Evolutionary conservation across 2,888 invertebrate genomes (phyloP).

Genomic region (Catocala nupta): DNA sequence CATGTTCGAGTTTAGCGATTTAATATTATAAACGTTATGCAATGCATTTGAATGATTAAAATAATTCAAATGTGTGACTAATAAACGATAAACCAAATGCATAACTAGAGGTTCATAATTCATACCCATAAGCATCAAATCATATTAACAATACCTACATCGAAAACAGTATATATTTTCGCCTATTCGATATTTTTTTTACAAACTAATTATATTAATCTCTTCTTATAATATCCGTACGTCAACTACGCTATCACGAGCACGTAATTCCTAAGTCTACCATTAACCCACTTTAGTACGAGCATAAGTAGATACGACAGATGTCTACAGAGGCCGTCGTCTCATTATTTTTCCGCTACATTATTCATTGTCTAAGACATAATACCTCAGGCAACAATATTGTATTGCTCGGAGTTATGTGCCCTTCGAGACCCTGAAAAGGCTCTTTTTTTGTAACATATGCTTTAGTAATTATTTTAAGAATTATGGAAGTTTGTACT

Average conservation of each 20-base stretch:
- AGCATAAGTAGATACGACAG: conserved; percentile 46
- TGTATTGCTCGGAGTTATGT: conserved; percentile 30
- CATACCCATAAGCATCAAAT: no score
- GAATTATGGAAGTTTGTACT: conserved; percentile 4
- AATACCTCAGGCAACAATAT: conserved; percentile 46
- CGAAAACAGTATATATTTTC: no score
- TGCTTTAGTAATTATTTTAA: conserved; percentile 21
- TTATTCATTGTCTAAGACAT: conserved; percentile 63
- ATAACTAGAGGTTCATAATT: no score
- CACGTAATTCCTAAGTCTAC: conserved; percentile 25
- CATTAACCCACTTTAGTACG: conserved; percentile 36
- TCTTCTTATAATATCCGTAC: neutral
- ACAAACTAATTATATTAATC: neutral
- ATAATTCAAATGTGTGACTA: no score
- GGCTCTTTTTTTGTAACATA: conserved; percentile 18
- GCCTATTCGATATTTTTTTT: neutral
- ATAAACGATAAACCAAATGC: no score
- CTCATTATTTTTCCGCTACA: conserved; percentile 68
- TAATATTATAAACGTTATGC: no score
- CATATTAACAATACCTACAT: no score
- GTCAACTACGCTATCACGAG: conserved; percentile 15
- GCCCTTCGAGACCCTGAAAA: conserved; percentile 21
- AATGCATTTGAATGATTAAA: no score
- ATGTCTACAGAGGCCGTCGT: conserved; percentile 50
- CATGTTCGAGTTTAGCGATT: no score